Conservation (phyloP, 2,888 invertebrate species). For the Marronus borbonicus region DNA sequence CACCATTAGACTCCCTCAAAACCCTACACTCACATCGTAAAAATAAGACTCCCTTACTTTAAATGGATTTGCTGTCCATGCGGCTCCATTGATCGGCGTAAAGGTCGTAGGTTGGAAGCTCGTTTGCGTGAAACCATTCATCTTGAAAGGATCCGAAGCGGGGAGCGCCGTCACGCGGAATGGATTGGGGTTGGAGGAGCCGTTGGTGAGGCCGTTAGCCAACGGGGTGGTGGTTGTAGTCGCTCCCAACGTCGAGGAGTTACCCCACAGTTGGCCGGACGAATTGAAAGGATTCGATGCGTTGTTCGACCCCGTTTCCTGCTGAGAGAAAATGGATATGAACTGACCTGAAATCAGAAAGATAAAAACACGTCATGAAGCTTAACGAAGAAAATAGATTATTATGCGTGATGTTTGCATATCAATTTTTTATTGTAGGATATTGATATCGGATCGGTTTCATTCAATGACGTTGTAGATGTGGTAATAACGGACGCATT, state of each 20-base stretch:
- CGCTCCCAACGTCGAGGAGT: conserved; percentile 51
- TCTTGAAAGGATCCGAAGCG: conserved; percentile 54
- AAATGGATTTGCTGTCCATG: conserved; percentile 68
- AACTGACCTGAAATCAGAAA: conserved; percentile 65
- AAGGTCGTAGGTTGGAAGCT: conserved; percentile 62
- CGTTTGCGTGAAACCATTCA: conserved; percentile 60
- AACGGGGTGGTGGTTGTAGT: conserved; percentile 38
- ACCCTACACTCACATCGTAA: background rate
- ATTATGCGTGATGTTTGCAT: no score
- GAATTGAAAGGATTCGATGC: conserved; percentile 59
- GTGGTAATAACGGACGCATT: no score
- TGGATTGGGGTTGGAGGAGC: conserved; percentile 60
- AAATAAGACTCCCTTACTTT: conserved; percentile 55
- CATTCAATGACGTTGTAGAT: no score
- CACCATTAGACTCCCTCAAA: background rate
- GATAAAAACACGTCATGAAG: background rate
- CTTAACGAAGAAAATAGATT: no score
- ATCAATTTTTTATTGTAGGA: no score
- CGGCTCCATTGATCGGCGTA: conserved; percentile 60
- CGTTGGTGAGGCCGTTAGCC: conserved; percentile 52
- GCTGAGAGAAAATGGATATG: conserved; percentile 62
- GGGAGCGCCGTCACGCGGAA: conserved; percentile 58
- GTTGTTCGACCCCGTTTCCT: conserved; percentile 49
- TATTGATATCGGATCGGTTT: no score
- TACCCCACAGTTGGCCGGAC: conserved; percentile 45